These are phyloP conservation scores for Saccopteryx leptura DNA, from an alignment of 2,113 vertebrate species.

Conservation along the genomic window DNA sequence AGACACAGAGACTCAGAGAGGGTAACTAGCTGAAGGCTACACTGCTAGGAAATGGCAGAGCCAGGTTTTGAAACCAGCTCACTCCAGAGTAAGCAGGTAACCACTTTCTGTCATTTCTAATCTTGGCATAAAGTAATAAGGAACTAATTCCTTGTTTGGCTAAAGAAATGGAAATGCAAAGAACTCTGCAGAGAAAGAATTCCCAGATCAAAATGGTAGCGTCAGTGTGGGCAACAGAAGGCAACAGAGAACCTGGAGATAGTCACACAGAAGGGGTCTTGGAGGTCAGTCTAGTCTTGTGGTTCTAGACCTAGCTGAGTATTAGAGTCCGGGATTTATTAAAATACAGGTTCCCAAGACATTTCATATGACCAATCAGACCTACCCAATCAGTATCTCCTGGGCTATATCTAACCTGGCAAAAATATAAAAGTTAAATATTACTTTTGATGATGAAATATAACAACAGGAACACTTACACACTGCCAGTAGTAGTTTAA, in stretches of 20 bases:
- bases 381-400: background rate
- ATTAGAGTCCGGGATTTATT: background rate
- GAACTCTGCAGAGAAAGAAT: background rate
- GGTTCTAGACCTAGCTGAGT: background rate
- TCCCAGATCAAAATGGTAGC: background rate
- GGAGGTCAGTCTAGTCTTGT: background rate
- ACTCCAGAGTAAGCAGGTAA: background rate
- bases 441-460: background rate
- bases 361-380: constrained; percentile 4
- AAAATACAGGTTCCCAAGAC: background rate
- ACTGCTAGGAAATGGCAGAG: background rate
- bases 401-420: background rate
- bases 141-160: background rate
- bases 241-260: background rate
- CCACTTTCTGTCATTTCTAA: background rate
- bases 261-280: background rate
- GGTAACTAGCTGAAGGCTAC: background rate
- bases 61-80: background rate
- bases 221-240: background rate
- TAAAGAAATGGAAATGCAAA: constrained; percentile 1
- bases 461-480: background rate
- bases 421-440: background rate
- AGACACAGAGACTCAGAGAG: background rate
- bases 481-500: background rate
- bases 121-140: background rate